A percentile compares a stretch with the other conserved stretches of the same genome.
phyloP scores from a whole-genome alignment of 2,888 invertebrate genomes.

The Mesorhabditis spiculigera region DNA sequence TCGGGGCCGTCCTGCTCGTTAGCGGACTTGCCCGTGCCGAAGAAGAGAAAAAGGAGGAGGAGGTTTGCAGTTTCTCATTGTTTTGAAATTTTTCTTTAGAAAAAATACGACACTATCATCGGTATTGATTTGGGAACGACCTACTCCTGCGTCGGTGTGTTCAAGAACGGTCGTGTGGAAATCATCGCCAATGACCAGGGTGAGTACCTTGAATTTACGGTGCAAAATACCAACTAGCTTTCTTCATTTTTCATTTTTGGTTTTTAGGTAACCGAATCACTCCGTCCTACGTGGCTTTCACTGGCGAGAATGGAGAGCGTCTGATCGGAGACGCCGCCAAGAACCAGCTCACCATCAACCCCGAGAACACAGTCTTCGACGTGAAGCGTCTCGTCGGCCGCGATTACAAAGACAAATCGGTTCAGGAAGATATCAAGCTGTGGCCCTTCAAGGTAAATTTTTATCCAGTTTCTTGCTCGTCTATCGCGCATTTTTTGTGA shows the following conservation, averaged over 20 bases:
- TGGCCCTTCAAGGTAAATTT: constrained; percentile 79
- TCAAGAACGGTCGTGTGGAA: constrained; percentile 62
- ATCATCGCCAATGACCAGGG: constrained; percentile 59
- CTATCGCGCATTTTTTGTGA: not conserved
- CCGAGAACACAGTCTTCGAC: constrained; percentile 97
- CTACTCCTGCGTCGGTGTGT: constrained; percentile 60
- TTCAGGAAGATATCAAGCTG: constrained; percentile 90
- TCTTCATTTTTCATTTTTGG: not conserved
- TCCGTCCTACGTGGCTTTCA: constrained; percentile 57
- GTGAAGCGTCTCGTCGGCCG: constrained; percentile 96
- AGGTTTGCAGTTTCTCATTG: not conserved
- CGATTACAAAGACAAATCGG: constrained; percentile 83
- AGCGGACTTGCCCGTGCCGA: not conserved
- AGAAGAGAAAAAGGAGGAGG: not conserved
- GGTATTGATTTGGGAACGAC: constrained; percentile 61
- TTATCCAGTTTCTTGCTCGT: not conserved
- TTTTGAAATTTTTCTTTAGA: constrained; percentile 19
- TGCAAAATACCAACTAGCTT: not conserved
- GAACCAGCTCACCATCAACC: constrained; percentile 96
- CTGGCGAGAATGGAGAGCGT: constrained; percentile 53
- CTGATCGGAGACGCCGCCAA: constrained; percentile 91
- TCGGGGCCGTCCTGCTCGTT: not conserved
- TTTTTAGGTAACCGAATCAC: constrained; percentile 51
- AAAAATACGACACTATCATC: constrained; percentile 58
- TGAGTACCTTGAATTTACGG: constrained; percentile 20